These are phyloP conservation scores for Abramis brama DNA, from an alignment of 2,113 vertebrate species.

Conservation along the genomic window DNA sequence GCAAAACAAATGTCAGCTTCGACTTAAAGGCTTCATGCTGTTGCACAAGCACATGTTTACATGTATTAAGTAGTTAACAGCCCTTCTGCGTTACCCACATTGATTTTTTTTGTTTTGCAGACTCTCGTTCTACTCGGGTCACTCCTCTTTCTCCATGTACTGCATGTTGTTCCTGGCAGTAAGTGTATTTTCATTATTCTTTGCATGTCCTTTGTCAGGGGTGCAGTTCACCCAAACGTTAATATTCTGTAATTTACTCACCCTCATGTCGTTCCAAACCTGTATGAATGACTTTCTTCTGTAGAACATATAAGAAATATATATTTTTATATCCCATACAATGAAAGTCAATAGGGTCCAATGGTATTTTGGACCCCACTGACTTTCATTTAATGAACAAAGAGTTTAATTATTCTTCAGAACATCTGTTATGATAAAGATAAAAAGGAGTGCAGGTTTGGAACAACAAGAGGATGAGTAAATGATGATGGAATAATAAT, in stretches of 20 bases:
- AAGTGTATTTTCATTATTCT: conserved; percentile 74
- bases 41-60: not conserved
- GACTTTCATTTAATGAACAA: too few relatives aligned
- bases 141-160: conserved; percentile 98
- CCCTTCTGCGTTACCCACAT: not conserved
- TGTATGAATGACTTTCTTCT: not conserved
- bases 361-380: not conserved
- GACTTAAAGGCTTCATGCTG: not conserved
- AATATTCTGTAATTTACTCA: not conserved
- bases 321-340: not conserved
- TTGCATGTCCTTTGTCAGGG: not conserved
- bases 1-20: conserved; percentile 18
- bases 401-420: too few relatives aligned
- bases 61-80: not conserved
- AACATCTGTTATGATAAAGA: too few relatives aligned
- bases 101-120: conserved; percentile 69
- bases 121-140: conserved; percentile 95
- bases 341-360: not conserved
- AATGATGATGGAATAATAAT: too few relatives aligned
- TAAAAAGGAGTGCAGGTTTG: not conserved
- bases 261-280: not conserved
- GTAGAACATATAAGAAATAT: not conserved
- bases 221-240: not conserved
- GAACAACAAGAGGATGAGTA: too few relatives aligned
- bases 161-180: conserved; percentile 95